phyloP scores from a whole-genome alignment of 2,888 invertebrate genomes.

The Oligia strigilis region DNA sequence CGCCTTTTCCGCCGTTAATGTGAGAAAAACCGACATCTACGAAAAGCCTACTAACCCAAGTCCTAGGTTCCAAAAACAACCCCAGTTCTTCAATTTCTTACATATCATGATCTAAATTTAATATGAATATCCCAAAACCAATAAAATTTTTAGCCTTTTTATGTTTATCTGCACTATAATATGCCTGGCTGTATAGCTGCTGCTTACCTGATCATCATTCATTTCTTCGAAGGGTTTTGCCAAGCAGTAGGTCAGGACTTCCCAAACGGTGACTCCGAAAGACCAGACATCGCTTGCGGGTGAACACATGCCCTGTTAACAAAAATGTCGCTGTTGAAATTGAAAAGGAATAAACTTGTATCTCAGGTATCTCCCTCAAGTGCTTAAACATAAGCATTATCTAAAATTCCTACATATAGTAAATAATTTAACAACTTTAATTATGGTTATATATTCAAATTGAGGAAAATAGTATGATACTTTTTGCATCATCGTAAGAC shows the following conservation, averaged over 20 bases:
- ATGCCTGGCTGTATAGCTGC: too few species aligned
- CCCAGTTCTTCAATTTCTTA: neutral
- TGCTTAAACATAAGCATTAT: too few species aligned
- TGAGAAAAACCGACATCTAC: neutral
- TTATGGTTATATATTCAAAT: too few species aligned
- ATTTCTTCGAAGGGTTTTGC: slow-evolving; percentile 95
- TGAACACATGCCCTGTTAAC: slow-evolving; percentile 94
- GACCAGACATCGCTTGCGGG: slow-evolving; percentile 98
- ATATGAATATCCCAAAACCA: neutral
- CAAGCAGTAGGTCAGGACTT: slow-evolving; percentile 95
- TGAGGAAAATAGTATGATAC: too few species aligned
- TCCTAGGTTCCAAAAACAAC: neutral
- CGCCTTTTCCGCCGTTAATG: neutral
- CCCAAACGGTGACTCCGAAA: slow-evolving; percentile 97
- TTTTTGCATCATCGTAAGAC: too few species aligned
- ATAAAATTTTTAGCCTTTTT: neutral
- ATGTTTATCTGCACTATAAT: too few species aligned
- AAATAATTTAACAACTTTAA: too few species aligned
- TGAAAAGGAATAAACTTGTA: too few species aligned
- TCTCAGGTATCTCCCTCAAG: too few species aligned
- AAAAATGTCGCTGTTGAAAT: neutral
- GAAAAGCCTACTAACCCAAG: too few species aligned
- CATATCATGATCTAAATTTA: neutral
- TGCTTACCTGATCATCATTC: slow-evolving; percentile 94
- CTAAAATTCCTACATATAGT: too few species aligned